Conservation (phyloP, 2,113 vertebrate species). For the Crotalus viridis region DNA sequence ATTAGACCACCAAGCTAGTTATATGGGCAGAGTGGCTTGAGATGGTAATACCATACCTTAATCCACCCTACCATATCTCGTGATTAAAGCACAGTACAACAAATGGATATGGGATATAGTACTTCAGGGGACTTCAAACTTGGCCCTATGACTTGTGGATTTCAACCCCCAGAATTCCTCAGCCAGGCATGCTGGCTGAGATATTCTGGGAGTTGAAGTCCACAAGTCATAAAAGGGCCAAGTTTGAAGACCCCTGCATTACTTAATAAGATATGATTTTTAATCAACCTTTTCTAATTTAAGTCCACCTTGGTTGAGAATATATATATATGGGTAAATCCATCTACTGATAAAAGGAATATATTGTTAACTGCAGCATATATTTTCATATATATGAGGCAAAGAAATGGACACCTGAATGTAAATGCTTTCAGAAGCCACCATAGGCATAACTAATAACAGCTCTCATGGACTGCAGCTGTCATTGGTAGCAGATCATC, state of each 20-base stretch:
- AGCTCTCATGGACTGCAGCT: not conserved
- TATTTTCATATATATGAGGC: not conserved
- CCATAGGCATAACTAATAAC: not conserved
- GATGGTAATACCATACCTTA: not conserved
- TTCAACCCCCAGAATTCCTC: too few relatives aligned
- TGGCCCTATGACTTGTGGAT: too few relatives aligned
- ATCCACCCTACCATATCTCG: not conserved
- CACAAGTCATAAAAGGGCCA: too few relatives aligned
- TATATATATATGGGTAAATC: not conserved
- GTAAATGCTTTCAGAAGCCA: not conserved
- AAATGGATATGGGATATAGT: not conserved
- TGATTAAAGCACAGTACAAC: not conserved
- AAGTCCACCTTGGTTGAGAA: not conserved
- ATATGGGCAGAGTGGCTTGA: not conserved
- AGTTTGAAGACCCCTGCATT: not conserved
- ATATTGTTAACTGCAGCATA: not conserved
- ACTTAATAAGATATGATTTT: not conserved
- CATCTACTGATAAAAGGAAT: not conserved
- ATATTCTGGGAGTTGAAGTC: too few relatives aligned
- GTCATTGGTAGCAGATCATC: not conserved
- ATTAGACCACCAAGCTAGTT: not conserved
- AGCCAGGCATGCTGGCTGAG: too few relatives aligned
- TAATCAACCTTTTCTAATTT: not conserved
- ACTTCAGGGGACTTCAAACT: too few relatives aligned
- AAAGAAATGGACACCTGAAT: not conserved